Percentiles rank a stretch among this genome's conserved stretches.
Evolutionary conservation across 2,888 invertebrate genomes (phyloP).

Genomic region (Cactoblastis cactorum): DNA sequence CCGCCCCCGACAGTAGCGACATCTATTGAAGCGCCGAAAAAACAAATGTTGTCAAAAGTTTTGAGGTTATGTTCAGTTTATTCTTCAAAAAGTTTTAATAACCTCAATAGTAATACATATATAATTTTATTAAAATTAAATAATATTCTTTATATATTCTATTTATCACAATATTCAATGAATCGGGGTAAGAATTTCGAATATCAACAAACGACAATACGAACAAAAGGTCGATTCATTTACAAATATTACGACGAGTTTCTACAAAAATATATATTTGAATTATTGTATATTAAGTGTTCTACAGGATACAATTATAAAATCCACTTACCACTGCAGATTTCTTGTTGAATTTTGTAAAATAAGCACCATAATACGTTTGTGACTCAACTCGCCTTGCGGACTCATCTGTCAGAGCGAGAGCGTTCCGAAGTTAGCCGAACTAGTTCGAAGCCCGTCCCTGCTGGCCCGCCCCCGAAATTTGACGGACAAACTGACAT

Average conservation of each 20-base stretch:
- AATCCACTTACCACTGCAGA: constrained; percentile 47
- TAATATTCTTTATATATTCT: background rate
- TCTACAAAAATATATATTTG: background rate
- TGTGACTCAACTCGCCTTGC: constrained; percentile 68
- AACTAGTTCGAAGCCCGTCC: constrained; percentile 48
- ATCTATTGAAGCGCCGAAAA: constrained; percentile 35
- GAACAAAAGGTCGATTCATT: constrained; percentile 20
- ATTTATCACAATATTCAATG: background rate
- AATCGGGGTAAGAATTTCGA: constrained; percentile 14
- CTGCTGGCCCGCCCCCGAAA: constrained; percentile 48
- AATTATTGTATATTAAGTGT: constrained; percentile 19
- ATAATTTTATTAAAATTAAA: background rate
- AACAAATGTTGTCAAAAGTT: constrained; percentile 28
- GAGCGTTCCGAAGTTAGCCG: constrained; percentile 54
- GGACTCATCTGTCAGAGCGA: constrained; percentile 34
- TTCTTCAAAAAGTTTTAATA: background rate
- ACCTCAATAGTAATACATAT: background rate
- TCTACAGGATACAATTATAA: constrained; percentile 17
- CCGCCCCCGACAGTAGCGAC: constrained; percentile 44
- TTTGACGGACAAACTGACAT: constrained; percentile 46
- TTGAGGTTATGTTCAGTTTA: constrained; percentile 49
- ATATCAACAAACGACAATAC: constrained; percentile 27
- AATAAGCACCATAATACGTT: constrained; percentile 31
- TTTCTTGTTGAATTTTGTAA: constrained; percentile 24
- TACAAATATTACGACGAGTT: background rate